These are phyloP conservation scores for Actinia equina DNA, from an alignment of 64 coral and sea anemone genomes.

Conservation along the genomic window DNA sequence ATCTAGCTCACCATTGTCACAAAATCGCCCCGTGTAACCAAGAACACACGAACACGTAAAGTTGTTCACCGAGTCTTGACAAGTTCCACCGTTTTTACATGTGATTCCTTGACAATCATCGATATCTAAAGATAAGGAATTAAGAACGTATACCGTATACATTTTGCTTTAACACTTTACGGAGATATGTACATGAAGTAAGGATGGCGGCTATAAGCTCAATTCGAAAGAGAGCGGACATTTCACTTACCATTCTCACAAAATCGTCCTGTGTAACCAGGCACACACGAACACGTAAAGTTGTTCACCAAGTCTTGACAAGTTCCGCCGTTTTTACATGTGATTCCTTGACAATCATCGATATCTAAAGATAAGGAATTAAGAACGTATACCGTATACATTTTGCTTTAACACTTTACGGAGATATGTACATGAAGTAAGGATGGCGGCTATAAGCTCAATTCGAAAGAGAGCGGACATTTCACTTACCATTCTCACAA, in stretches of 20 bases:
- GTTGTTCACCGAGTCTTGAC: slow-evolving; percentile 1
- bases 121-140: background rate
- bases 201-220: too few species aligned
- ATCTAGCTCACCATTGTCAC: slow-evolving; percentile 6
- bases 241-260: background rate
- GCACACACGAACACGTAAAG: background rate
- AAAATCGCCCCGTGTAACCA: background rate
- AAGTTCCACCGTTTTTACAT: background rate
- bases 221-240: background rate
- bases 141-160: too few species aligned
- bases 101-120: background rate
- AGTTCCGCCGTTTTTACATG: background rate
- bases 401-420: too few species aligned
- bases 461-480: too few species aligned
- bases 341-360: background rate
- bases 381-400: too few species aligned
- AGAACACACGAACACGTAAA: background rate
- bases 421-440: too few species aligned
- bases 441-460: too few species aligned
- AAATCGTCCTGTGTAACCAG: background rate
- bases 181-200: too few species aligned
- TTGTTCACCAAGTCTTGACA: slow-evolving; percentile 3
- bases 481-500: background rate
- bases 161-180: too few species aligned
- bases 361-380: background rate